Evolutionary conservation across 1,140 invertebrate species (phyloP).

Genomic region (Apis florea): DNA sequence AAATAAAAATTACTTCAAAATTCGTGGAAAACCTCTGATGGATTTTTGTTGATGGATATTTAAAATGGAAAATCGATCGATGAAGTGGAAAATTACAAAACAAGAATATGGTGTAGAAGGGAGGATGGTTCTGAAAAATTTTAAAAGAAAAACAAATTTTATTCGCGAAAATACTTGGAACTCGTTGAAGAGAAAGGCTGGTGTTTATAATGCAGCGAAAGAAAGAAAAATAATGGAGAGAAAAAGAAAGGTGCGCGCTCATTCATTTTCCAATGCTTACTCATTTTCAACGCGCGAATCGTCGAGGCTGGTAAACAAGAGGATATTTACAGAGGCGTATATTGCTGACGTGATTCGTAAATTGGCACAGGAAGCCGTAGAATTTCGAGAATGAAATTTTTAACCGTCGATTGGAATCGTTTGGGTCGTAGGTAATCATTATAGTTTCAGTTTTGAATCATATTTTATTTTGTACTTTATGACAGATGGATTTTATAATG

Average conservation of each 20-base stretch:
- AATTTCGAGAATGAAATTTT: background rate
- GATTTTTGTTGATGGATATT: too few species aligned
- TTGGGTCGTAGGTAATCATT: too few species aligned
- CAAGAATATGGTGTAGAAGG: too few species aligned
- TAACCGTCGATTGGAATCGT: background rate
- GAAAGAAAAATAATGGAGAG: background rate
- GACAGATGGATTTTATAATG: too few species aligned
- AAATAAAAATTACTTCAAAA: too few species aligned
- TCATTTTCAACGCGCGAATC: background rate
- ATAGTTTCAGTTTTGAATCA: too few species aligned
- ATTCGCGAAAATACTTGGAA: background rate
- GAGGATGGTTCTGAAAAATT: too few species aligned
- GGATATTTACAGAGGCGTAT: background rate
- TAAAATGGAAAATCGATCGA: too few species aligned
- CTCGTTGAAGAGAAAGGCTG: background rate
- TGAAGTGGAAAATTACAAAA: too few species aligned
- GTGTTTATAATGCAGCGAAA: background rate
- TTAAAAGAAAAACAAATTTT: background rate
- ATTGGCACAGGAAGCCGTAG: background rate
- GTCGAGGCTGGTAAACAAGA: background rate
- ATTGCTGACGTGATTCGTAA: background rate
- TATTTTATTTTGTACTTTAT: too few species aligned
- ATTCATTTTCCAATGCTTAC: constrained; percentile 14
- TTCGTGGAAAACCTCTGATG: too few species aligned
- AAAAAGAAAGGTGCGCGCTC: background rate